Conservation (phyloP, 2,113 vertebrate genomes). For the Pomatorhinus ruficollis region DNA sequence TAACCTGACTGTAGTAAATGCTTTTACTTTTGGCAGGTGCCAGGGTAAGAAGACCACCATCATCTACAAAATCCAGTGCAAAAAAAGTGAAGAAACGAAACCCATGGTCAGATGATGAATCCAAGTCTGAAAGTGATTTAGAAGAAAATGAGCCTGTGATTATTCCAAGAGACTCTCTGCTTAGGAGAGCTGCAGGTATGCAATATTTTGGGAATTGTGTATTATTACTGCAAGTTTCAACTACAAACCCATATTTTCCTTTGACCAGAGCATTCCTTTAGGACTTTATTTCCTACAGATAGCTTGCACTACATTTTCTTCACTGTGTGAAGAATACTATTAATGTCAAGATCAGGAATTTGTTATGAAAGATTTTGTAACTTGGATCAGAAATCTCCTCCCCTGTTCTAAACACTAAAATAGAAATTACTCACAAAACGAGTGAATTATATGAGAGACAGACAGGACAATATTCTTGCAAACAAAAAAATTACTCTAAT, state of each 20-base stretch:
- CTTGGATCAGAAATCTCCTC: not conserved
- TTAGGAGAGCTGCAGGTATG: constrained; percentile 91
- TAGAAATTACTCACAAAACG: not conserved
- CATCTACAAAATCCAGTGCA: constrained; percentile 75
- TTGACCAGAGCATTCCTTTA: not conserved
- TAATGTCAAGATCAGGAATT: not conserved
- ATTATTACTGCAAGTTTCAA: not conserved
- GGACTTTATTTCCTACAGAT: not conserved
- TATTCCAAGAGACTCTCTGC: constrained; percentile 92
- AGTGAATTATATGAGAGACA: not conserved
- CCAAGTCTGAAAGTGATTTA: constrained; percentile 90
- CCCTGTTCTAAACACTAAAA: not conserved
- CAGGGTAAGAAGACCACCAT: constrained; percentile 85
- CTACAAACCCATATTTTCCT: not conserved
- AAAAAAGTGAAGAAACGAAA: constrained; percentile 97
- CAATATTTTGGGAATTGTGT: not conserved
- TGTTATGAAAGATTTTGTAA: not conserved
- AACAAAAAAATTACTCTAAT: not conserved
- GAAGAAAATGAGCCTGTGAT: constrained; percentile 87
- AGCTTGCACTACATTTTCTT: not conserved
- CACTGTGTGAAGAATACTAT: not conserved
- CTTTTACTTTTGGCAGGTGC: constrained; percentile 76
- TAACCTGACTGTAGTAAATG: not conserved
- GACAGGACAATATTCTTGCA: not conserved
- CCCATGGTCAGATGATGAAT: constrained; percentile 97